Conservation (phyloP, 2,797 vertebrate species). For the Typhlichthys subterraneus region DNA sequence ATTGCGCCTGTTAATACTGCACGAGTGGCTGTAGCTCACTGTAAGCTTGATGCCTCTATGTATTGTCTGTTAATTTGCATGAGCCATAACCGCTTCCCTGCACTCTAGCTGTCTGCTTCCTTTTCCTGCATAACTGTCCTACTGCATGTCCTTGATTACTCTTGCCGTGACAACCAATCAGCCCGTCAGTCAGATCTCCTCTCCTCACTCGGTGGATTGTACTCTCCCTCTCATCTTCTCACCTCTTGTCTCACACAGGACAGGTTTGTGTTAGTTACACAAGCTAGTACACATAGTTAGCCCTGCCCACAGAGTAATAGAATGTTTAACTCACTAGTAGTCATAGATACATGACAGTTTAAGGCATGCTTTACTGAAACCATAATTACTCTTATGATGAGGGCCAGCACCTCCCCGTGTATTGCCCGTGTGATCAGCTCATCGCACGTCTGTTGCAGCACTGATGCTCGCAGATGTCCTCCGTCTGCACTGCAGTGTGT, state of each 20-base stretch:
- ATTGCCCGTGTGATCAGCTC: constrained; percentile 3
- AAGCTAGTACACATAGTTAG: neutral
- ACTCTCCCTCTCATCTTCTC: constrained; percentile 63
- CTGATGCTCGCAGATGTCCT: constrained; percentile 49
- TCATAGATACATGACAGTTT: too few species aligned
- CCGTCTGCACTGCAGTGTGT: constrained; percentile 53
- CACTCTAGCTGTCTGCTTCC: constrained; percentile 1
- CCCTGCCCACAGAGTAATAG: neutral
- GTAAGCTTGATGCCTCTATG: constrained; percentile 3
- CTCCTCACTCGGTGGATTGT: constrained; percentile 77
- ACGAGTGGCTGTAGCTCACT: constrained; percentile 29
- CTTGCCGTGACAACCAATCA: constrained; percentile 84
- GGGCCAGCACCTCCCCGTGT: neutral
- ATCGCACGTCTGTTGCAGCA: constrained; percentile 17
- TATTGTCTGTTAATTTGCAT: constrained; percentile 44
- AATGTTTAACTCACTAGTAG: too few species aligned
- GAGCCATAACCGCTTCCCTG: constrained; percentile 25
- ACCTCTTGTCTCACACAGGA: constrained; percentile 27
- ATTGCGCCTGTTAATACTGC: constrained; percentile 30
- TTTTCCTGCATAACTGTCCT: constrained; percentile 58
- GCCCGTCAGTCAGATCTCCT: constrained; percentile 69
- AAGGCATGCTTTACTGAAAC: neutral
- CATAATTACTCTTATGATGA: neutral
- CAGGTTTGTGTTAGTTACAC: constrained; percentile 15
- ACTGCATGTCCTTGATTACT: constrained; percentile 38